Conservation (phyloP, 2,888 invertebrate genomes). For the Megalurothrips usitatus region DNA sequence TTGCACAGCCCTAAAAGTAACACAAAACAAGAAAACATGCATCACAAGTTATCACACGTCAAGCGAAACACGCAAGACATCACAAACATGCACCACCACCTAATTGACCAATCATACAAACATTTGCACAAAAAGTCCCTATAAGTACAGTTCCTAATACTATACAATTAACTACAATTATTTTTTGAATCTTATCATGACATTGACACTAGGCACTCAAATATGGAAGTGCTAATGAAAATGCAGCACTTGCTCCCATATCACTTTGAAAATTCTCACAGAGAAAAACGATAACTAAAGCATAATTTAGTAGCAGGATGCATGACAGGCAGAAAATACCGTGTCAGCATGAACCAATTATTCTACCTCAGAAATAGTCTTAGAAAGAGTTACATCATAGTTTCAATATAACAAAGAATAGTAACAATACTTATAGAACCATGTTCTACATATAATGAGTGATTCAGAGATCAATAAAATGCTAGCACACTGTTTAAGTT, state of each 20-base stretch:
- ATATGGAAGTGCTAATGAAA: not conserved
- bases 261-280: not conserved
- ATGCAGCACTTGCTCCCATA: constrained; percentile 4
- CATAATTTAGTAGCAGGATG: not conserved
- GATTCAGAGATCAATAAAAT: constrained; percentile 14
- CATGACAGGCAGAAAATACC: not conserved
- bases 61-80: constrained; percentile 3
- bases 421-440: not conserved
- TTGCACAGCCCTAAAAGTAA: constrained; percentile 18
- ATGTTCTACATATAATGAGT: not conserved
- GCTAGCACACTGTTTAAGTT: not conserved
- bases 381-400: not conserved
- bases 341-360: not conserved
- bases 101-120: not conserved
- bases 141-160: not conserved
- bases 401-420: not conserved
- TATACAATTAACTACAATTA: too few species aligned
- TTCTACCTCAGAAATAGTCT: not conserved
- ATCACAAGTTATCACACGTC: constrained; percentile 26
- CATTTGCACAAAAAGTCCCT: not conserved
- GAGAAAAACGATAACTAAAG: not conserved
- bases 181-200: too few species aligned
- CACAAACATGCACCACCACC: not conserved
- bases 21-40: constrained; percentile 7
- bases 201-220: too few species aligned